These are phyloP conservation scores for Paragorgia papillata DNA, from an alignment of 92 coral and sea anemone genomes.

Conservation along the genomic window DNA sequence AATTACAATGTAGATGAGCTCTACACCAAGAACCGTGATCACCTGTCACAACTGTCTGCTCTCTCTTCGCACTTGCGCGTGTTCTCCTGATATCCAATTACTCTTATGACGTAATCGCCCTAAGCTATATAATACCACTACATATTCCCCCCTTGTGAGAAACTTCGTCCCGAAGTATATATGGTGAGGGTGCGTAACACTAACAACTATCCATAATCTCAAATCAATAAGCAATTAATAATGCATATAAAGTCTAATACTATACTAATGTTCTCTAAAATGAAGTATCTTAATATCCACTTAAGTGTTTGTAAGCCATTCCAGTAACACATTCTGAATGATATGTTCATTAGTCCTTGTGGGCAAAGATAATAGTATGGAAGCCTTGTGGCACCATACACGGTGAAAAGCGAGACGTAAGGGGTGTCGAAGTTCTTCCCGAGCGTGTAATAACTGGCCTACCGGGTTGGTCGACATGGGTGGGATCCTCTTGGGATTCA, in stretches of 20 bases:
- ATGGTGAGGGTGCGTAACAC: background rate
- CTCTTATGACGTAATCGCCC: too few relatives aligned
- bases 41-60: too few relatives aligned
- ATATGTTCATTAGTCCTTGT: constrained; percentile 10
- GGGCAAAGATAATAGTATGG: background rate
- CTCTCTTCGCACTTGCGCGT: too few relatives aligned
- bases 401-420: constrained; percentile 45
- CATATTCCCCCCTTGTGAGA: constrained; percentile 28
- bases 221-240: background rate
- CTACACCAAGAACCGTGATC: too few relatives aligned
- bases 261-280: background rate
- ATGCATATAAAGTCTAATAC: background rate
- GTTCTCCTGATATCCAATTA: too few relatives aligned
- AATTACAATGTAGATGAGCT: too few relatives aligned
- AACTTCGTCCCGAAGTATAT: constrained; percentile 43
- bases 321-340: background rate
- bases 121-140: too few relatives aligned
- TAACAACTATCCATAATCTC: background rate
- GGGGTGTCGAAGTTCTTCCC: constrained; percentile 31
- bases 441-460: constrained; percentile 33
- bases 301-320: constrained; percentile 10
- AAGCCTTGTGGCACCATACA: background rate
- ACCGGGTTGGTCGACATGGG: constrained; percentile 4
- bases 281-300: background rate
- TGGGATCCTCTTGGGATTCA: background rate